These are phyloP conservation scores for Anomalospiza imberbis DNA, from an alignment of 2,797 vertebrate genomes.

Conservation along the genomic window DNA sequence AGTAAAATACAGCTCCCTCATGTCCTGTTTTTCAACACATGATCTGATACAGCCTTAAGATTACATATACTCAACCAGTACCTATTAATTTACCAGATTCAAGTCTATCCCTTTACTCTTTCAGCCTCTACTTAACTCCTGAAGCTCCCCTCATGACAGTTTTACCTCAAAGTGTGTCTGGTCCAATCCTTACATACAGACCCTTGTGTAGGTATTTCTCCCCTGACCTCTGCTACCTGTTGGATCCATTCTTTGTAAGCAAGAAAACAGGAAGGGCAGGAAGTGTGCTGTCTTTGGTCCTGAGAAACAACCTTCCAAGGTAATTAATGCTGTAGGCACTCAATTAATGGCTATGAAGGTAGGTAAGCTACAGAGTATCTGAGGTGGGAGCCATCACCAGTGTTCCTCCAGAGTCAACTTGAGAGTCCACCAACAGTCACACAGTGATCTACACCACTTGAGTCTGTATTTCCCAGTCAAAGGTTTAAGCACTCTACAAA, in stretches of 20 bases:
- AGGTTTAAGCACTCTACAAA: neutral
- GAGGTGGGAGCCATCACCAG: neutral
- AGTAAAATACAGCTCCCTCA: neutral
- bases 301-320: neutral
- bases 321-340: neutral
- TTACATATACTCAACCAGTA: neutral
- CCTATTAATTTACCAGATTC: neutral
- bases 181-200: neutral
- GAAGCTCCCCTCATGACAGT: neutral
- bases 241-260: neutral
- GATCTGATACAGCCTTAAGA: neutral
- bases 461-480: neutral
- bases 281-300: neutral
- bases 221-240: neutral
- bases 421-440: neutral
- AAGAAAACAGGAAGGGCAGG: neutral
- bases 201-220: neutral
- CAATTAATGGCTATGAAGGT: neutral
- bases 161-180: neutral
- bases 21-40: neutral
- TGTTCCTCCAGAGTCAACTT: neutral
- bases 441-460: neutral
- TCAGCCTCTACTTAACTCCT: neutral
- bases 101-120: neutral
- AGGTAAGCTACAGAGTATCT: neutral